Evolutionary conservation across 2,113 vertebrate species (phyloP).

Genomic region (Chrysemys picta): DNA sequence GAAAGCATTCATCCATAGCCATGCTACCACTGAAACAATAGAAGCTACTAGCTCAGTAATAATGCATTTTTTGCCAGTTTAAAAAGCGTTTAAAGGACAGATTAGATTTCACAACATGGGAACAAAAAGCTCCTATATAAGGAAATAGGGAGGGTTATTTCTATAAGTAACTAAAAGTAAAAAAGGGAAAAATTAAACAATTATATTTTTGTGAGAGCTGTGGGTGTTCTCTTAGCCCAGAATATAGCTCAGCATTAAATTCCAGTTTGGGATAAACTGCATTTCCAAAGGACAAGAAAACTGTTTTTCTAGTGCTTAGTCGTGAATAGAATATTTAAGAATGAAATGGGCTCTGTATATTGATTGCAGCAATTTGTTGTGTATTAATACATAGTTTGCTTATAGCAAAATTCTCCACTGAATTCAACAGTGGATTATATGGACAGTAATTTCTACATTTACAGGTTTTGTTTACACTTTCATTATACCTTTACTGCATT

Average conservation of each 20-base stretch:
- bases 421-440: slow-evolving; percentile 81
- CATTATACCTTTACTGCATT: slow-evolving; percentile 87
- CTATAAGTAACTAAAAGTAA: slow-evolving; percentile 64
- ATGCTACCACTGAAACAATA: slow-evolving; percentile 76
- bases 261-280: slow-evolving; percentile 35
- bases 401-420: slow-evolving; percentile 78
- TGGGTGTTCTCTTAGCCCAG: not conserved
- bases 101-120: slow-evolving; percentile 67
- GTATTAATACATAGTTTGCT: slow-evolving; percentile 81
- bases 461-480: slow-evolving; percentile 90
- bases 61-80: slow-evolving; percentile 60
- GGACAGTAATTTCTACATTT: slow-evolving; percentile 82
- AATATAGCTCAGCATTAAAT: slow-evolving; percentile 31
- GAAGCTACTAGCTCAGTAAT: slow-evolving; percentile 71
- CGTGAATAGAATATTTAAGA: slow-evolving; percentile 65
- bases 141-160: slow-evolving; percentile 65
- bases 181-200: slow-evolving; percentile 23
- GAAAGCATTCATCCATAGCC: slow-evolving; percentile 80
- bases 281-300: slow-evolving; percentile 40
- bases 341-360: slow-evolving; percentile 54
- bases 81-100: slow-evolving; percentile 73
- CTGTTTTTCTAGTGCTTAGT: slow-evolving; percentile 45
- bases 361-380: slow-evolving; percentile 79
- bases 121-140: slow-evolving; percentile 55
- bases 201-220: slow-evolving; percentile 17